These are phyloP conservation scores for Galago senegalensis DNA, from an alignment of 2,797 vertebrate species.

Conservation along the genomic window DNA sequence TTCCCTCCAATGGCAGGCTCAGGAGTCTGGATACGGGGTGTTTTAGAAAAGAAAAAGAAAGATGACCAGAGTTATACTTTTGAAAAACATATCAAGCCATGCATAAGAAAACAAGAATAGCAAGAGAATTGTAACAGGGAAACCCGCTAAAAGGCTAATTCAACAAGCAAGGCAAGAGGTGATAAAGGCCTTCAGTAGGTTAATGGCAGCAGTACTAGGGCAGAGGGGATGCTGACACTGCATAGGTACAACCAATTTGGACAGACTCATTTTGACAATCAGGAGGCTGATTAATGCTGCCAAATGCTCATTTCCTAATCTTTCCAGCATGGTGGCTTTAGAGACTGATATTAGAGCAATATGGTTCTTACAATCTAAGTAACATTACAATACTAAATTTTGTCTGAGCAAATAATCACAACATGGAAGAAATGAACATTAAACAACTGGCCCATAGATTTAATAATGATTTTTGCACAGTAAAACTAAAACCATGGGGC, in stretches of 20 bases:
- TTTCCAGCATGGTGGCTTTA: neutral
- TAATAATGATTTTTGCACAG: slow-evolving; percentile 37
- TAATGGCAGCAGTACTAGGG: neutral
- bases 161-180: neutral
- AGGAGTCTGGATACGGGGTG: neutral
- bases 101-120: neutral
- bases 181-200: neutral
- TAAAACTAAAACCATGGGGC: neutral
- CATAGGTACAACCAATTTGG: neutral
- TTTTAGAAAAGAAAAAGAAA: slow-evolving; percentile 13
- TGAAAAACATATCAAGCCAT: neutral
- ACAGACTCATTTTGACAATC: neutral
- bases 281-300: neutral
- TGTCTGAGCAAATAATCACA: neutral
- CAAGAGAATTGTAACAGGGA: neutral
- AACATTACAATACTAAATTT: neutral
- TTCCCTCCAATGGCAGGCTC: neutral
- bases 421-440: slow-evolving; percentile 1
- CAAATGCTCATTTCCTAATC: neutral
- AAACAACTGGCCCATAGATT: neutral
- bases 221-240: neutral
- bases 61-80: neutral
- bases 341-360: neutral
- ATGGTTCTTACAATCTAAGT: neutral
- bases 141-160: neutral